Evolutionary conservation across 2,797 vertebrate species (phyloP).

Genomic region (Haliaeetus vocifer): DNA sequence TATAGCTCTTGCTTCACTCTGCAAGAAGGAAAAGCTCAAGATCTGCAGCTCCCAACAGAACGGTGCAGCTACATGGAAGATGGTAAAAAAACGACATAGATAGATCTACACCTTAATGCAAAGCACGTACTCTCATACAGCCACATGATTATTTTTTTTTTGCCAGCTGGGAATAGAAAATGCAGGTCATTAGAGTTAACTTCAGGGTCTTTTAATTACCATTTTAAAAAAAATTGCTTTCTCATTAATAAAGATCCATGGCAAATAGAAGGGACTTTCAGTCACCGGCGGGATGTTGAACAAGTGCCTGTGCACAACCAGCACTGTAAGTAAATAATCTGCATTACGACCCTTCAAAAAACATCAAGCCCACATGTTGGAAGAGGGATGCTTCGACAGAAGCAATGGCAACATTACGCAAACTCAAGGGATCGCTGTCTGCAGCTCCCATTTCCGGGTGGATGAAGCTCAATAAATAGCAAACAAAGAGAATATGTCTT

Average conservation of each 20-base stretch:
- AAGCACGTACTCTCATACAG: neutral
- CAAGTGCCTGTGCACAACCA: neutral
- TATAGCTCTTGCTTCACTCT: neutral
- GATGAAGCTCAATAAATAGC: neutral
- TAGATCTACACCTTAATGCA: neutral
- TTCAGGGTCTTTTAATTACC: neutral
- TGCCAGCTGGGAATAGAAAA: neutral
- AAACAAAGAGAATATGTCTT: neutral
- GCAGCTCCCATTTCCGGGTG: neutral
- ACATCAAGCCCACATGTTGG: neutral
- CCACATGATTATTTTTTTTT: neutral
- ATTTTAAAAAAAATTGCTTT: neutral
- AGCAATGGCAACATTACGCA: neutral
- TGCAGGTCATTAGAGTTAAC: neutral
- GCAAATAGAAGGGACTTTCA: neutral
- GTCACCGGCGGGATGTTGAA: fast-evolving
- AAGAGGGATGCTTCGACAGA: neutral
- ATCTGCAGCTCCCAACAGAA: neutral
- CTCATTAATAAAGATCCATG: neutral
- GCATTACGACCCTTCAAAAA: neutral
- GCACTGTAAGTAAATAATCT: neutral
- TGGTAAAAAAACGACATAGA: fast-evolving
- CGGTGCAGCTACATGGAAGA: neutral
- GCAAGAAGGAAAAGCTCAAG: neutral
- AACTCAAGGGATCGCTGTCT: neutral